Percentiles rank a stretch among this genome's conserved stretches.
Evolutionary conservation across 2,888 invertebrate species (phyloP).

Genomic region (Athrips mouffetella): DNA sequence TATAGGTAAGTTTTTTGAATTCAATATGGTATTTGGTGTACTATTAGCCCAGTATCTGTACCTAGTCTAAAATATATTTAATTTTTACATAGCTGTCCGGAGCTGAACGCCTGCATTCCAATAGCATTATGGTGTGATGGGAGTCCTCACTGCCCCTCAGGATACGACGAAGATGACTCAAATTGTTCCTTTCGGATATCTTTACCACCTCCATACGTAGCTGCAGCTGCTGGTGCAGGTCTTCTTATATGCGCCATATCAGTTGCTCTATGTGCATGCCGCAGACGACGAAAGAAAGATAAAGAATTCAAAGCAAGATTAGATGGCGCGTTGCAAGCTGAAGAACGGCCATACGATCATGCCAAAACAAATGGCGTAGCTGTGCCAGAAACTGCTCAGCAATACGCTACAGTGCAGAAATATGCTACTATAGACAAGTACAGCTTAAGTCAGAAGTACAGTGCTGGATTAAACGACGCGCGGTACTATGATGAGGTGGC

Average conservation of each 20-base stretch:
- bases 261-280: conserved; percentile 79
- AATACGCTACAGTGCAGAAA: conserved; percentile 73
- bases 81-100: conserved; percentile 82
- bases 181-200: conserved; percentile 85
- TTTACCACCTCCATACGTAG: conserved; percentile 82
- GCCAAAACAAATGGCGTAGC: conserved; percentile 70
- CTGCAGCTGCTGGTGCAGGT: conserved; percentile 80
- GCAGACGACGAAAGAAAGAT: conserved; percentile 77
- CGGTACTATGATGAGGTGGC: conserved; percentile 74
- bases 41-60: background rate
- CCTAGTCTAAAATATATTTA: conserved; percentile 9
- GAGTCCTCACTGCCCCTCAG: conserved; percentile 87
- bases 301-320: conserved; percentile 80
- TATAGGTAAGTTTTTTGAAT: conserved; percentile 76
- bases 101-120: conserved; percentile 88
- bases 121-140: conserved; percentile 90
- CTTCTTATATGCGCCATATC: conserved; percentile 78
- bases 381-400: conserved; percentile 59
- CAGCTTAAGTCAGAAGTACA: conserved; percentile 74
- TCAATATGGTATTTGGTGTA: background rate
- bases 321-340: conserved; percentile 77
- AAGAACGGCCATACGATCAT: conserved; percentile 80
- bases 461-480: conserved; percentile 73
- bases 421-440: conserved; percentile 76
- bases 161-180: conserved; percentile 87